Evolutionary conservation across 2,113 vertebrate species (phyloP).

Genomic region (Hystrix cristata): DNA sequence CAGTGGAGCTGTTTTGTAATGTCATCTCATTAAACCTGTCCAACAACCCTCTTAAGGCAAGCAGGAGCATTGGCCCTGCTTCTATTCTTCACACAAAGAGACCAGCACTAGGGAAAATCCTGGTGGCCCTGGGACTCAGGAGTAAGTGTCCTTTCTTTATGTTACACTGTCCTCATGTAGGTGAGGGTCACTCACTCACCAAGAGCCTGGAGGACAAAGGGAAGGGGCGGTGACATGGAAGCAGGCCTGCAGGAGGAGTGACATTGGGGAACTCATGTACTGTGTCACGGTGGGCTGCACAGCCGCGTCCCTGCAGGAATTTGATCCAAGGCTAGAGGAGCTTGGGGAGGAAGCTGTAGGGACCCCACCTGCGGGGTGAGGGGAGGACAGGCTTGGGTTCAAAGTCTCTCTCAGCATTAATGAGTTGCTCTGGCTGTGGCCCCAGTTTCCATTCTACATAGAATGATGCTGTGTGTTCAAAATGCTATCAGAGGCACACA

Average conservation of each 20-base stretch:
- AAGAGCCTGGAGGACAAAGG: background rate
- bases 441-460: background rate
- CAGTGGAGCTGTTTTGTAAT: background rate
- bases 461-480: background rate
- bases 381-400: background rate
- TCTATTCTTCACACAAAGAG: background rate
- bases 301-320: background rate
- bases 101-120: background rate
- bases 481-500: background rate
- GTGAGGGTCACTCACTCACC: background rate
- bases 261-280: fast-evolving
- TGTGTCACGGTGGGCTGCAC: too few relatives aligned
- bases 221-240: background rate
- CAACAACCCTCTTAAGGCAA: background rate
- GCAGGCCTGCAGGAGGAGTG: background rate
- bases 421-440: background rate
- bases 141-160: background rate
- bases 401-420: background rate
- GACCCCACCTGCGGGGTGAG: fast-evolving
- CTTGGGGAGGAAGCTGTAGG: background rate
- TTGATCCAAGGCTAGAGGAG: background rate
- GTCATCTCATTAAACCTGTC: background rate
- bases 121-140: background rate
- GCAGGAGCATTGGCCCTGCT: too few relatives aligned
- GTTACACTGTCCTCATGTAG: background rate